A percentile compares a stretch with the other conserved stretches of the same genome.
Conservation (phyloP, 2,888 invertebrate species). For the Lithophane socia region DNA sequence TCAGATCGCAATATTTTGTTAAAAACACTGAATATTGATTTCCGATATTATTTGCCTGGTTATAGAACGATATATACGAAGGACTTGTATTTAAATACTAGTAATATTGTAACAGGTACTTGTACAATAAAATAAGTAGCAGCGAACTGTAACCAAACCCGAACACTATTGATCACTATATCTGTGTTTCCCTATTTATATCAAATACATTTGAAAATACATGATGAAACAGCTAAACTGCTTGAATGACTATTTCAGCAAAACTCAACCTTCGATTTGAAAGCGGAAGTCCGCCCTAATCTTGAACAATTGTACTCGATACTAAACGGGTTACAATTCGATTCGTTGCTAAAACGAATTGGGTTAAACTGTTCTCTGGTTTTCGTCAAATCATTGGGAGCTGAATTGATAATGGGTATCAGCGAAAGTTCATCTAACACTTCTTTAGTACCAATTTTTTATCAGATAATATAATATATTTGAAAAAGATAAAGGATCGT, state of each 20-base stretch:
- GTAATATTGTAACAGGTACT: not conserved
- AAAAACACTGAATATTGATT: not conserved
- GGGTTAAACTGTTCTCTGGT: conserved; percentile 13
- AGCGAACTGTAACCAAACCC: not conserved
- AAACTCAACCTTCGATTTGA: conserved; percentile 61
- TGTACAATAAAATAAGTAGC: not conserved
- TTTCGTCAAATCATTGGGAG: conserved; percentile 18
- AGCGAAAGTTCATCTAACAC: not conserved
- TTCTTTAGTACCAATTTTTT: not conserved
- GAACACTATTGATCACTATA: conserved; percentile 32
- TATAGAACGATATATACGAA: not conserved
- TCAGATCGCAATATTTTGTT: not conserved
- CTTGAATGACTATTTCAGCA: conserved; percentile 39
- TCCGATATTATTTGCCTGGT: not conserved
- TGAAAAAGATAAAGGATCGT: not conserved
- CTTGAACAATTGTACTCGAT: conserved; percentile 50
- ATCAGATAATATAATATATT: not conserved
- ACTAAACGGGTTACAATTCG: conserved; percentile 24
- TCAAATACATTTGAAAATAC: conserved; percentile 25
- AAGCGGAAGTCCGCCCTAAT: conserved; percentile 57
- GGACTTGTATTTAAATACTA: not conserved
- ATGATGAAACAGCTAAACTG: conserved; percentile 62
- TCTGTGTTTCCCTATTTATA: conserved; percentile 56
- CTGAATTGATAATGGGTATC: not conserved
- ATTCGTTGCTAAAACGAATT: conserved; percentile 51